Evolutionary conservation across 2,797 vertebrate species (phyloP), one percentile per base, ranked within the genome.

Genomic region (Typhlichthys eigenmanni): DNA sequence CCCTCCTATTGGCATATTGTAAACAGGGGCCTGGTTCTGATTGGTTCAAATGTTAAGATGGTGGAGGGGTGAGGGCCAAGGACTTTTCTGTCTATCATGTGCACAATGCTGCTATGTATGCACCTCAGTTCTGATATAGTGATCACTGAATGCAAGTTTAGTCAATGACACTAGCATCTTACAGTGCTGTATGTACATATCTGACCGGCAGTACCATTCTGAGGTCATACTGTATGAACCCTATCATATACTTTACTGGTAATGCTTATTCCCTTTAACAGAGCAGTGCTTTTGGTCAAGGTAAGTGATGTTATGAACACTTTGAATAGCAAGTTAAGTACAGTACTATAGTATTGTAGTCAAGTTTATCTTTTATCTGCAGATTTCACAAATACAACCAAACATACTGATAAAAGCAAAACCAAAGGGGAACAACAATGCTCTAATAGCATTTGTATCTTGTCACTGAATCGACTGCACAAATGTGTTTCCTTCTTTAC

Each of bases 31-130:
- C 53, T 50, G 43, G 2, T 43, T 62, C 13, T 69, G 60, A 47
- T 67, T 60, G 68, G 56, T 55, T 55, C 57, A 72, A 71, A 58
- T 11, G 14, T 34, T 56, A 46, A 47, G 49, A 24, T 1, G n/a
- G 57, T 17, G 61, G 47, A 17, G 61, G 54, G 29, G 60, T 53
- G 64, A 13, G 13, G 57, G 46, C 51, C 69, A 80, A 81, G 89
- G 87, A 55, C 83, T 89, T 89, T 87, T 91, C 89, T 90, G 89
- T 90, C 86, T 89, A 86, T 64, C 55, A 62, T 60, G 4, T 65
- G 76, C 76, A 76, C 82, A 83, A 86, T 83, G 75, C 84, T 88
- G 87, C 85, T 85, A 83, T 71, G 58, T 72, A 17, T 89, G 90
- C 89, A 84, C 83, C 68, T 79, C 71, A 68, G 75, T 84, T 64